Base-by-base conservation (phyloP, 2,888 invertebrate species). In the Eulithis testata region DNA sequence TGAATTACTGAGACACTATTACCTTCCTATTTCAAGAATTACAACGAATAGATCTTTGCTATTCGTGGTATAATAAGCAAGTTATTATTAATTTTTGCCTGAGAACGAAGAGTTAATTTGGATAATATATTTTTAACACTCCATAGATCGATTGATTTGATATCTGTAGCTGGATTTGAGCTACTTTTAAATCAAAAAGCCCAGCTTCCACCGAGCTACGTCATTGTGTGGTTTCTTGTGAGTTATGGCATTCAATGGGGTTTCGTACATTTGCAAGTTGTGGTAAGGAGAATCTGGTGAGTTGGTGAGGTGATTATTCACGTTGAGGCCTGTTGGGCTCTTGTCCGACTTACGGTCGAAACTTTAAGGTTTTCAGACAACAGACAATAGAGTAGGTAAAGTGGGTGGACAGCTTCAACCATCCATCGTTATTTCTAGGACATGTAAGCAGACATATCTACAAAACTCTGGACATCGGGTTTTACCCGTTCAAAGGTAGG, bases 301-400 rank as follows among this genome's bases (percentile, higher is more conserved):
- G 63, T 59, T 66, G 66, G 66, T 44, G 49, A 59, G 63, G 66
- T 66, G 59, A 66, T 66, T 63, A 66, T 66, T 66, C 66, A 66
- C 60, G 59, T 47, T 50, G 65, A 58, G 52, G 61, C 50, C 43
- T 59, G 61, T 60, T 66, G 45, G 55, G 44, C 52, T 55, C 31
- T 59, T 54, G 52, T 57, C 59, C 40, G 51, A 37, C 37, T 53
- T 53, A 12, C 21, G 37, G n/a, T 36, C 31, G 52, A 49, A 64
- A 50, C 59, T 63, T 58, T 49, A 21, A 11, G 37, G 45, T 56
- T 1, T 27, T 47, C 14, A 55, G 27, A 44, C 40, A 45, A 45
- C 21, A 11, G 11, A 45, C 14, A n/a, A 21, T 54, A 14, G 40
- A 51, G 11, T 51, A 45, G 9, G 9, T 3, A 8, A 45, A n/a